A percentile compares a stretch with the other conserved stretches of the same genome.
These are phyloP conservation scores for Drosophila colorata DNA, from an alignment of 2,888 invertebrate species.

Conservation along the genomic window DNA sequence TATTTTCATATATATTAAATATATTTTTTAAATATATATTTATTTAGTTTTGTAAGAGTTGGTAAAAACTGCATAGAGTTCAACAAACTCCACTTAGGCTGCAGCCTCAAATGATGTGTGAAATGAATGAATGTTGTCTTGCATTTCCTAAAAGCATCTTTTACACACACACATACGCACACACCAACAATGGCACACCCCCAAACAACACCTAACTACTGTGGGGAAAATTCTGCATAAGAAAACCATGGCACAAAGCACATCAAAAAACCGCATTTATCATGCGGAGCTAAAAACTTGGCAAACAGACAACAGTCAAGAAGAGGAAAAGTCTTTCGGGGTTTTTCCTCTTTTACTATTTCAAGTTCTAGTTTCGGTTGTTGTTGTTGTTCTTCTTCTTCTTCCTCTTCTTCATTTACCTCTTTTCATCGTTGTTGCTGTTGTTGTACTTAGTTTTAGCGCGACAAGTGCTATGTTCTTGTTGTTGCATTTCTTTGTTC, in stretches of 20 bases:
- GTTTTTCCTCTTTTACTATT: conserved; percentile 41
- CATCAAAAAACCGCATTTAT: conserved; percentile 70
- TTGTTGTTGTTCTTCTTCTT: conserved; percentile 9
- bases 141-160: conserved; percentile 45
- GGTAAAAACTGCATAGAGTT: conserved; percentile 15
- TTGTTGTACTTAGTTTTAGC: conserved; percentile 16
- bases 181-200: conserved; percentile 11
- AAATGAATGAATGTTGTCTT: conserved; percentile 24
- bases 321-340: conserved; percentile 48
- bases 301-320: conserved; percentile 47
- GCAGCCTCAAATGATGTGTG: conserved; percentile 43
- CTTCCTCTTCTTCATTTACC: neutral
- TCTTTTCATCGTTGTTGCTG: neutral
- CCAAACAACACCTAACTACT: conserved; percentile 21
- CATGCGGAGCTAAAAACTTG: conserved; percentile 57
- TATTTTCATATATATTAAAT: neutral
- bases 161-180: conserved; percentile 8
- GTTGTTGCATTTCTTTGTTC: conserved; percentile 13
- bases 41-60: neutral
- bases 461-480: conserved; percentile 30
- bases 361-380: conserved; percentile 34
- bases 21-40: neutral
- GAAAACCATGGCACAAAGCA: conserved; percentile 21
- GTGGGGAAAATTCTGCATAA: conserved; percentile 15
- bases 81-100: conserved; percentile 34